Evolutionary conservation across 2,113 vertebrate genomes (phyloP), one percentile per base, ranked within the genome.

Genomic region (Plestiodon gilberti): DNA sequence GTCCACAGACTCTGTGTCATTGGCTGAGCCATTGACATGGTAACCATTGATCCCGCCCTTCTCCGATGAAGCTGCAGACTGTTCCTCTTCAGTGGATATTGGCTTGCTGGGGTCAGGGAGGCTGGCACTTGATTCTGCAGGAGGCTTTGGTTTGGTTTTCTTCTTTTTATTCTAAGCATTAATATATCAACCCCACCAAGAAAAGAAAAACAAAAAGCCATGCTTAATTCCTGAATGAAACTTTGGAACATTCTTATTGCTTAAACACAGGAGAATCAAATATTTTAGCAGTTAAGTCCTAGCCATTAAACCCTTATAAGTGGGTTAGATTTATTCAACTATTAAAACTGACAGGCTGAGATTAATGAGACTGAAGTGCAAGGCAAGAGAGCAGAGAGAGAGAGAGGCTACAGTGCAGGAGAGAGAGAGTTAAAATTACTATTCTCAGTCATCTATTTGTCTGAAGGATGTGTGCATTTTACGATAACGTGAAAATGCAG

Each of bases 151-250:
- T 93, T 99, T 99, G 89, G 96, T 96, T 96, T 99, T 99, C 98
- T 98, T 99, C 96, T 97, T 97, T 96, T 99, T 99, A 94, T 98
- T 98, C 98, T 99, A 91, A 28, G 89, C 78, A 80, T 95, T 93
- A 88, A 77, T 35, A 80, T 10, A 55, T 1, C 48, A 78, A 2
- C 2, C 14, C 40, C 88, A 82, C 90, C 75, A 77, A 73, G 76
- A 87, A 83, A 57, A 48, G 64, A 28, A 25, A 69, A 2, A 1
- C 22, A 38, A 18, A 69, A 86, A 3, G 1, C 85, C 35, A n/a
- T 78, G 61, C 23, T 79, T 70, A 84, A 86, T 55, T 91, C 85
- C 88, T 88, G 62, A 76, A 85, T 78, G 82, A 83, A 89, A 86
- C 78, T n/a, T 59, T 79, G 90, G 38, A 69, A 79, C 11, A 0